These are phyloP conservation scores for Cheilosia vernalis DNA, from an alignment of 2,888 invertebrate species.

Conservation along the genomic window DNA sequence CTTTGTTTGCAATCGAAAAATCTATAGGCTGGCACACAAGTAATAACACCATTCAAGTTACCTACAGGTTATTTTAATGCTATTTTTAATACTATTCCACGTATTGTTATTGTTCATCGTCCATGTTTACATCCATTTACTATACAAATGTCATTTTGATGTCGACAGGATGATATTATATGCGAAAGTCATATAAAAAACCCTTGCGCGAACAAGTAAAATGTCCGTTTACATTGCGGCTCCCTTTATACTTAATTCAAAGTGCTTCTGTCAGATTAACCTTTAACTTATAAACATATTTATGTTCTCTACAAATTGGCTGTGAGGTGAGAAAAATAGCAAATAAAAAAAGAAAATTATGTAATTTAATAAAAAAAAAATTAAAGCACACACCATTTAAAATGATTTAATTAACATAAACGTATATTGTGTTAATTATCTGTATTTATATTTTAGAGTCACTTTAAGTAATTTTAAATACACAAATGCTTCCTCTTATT, in stretches of 20 bases:
- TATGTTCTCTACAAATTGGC: slow-evolving; percentile 55
- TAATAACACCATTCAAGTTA: no score
- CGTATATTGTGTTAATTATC: background rate
- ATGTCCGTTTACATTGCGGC: no score
- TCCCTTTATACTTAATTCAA: background rate
- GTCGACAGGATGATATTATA: no score
- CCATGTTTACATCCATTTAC: no score
- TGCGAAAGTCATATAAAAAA: no score
- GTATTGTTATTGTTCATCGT: no score
- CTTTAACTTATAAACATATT: background rate
- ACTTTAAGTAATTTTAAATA: background rate
- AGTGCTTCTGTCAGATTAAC: background rate
- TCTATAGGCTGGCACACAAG: no score
- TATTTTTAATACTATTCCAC: no score
- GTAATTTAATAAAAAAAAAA: background rate
- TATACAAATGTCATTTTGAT: no score
- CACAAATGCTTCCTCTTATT: slow-evolving; percentile 16
- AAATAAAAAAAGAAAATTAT: slow-evolving; percentile 22
- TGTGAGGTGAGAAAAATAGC: slow-evolving; percentile 52
- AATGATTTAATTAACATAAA: background rate
- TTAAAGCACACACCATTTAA: slow-evolving; percentile 10
- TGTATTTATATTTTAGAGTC: background rate
- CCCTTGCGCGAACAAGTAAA: no score
- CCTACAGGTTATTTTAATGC: no score
- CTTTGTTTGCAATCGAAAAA: no score